Evolutionary conservation across 2,113 vertebrate genomes (phyloP), one percentile per base, ranked within the genome.

Genomic region (Perca fluviatilis): DNA sequence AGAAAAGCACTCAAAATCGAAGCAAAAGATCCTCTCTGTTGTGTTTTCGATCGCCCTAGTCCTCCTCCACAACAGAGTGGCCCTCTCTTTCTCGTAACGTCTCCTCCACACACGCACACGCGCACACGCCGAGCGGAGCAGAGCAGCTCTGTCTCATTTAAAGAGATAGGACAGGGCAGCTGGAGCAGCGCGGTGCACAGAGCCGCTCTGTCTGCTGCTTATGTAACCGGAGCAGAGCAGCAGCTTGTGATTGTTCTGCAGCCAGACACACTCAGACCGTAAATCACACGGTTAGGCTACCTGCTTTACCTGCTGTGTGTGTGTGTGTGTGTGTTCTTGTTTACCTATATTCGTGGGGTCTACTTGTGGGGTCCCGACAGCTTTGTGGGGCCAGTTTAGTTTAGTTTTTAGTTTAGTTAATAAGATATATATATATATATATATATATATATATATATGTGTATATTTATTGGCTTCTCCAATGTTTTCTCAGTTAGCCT

Each of bases 121-220:
- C 86, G 80, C 82, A 57, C 53, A 60, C 25, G 6, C 25, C 87
- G 73, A 78, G 78, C 89, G 79, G 70, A 73, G 86, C 78, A 47
- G 53, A 79, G 58, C 86, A 60, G 91, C 86, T 66, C 86, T 11
- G 81, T 72, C 76, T 86, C 84, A 91, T 92, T 94, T 94, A 93
- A 94, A 93, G 92, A 81, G 93, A 92, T 89, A 93, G 88, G 85
- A 79, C 56, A 53, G 69, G 79, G 83, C 83, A 79, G 84, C 85
- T 77, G 88, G 70, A 87, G 33, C 84, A 67, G 72, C 61, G 61
- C 80, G 23, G 86, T 13, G 85, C 79, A 64, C 82, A 82, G 43
- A 74, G 83, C 54, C 70, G 5, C 79, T 62, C 74, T 62, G 68
- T 68, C 86, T 80, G 60, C 68, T 54, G 46, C 90, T 93, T 93